A percentile compares a stretch with the other conserved stretches of the same genome.
phyloP scores from a whole-genome alignment of 2,888 invertebrate genomes.

The Cheilosia soror region DNA sequence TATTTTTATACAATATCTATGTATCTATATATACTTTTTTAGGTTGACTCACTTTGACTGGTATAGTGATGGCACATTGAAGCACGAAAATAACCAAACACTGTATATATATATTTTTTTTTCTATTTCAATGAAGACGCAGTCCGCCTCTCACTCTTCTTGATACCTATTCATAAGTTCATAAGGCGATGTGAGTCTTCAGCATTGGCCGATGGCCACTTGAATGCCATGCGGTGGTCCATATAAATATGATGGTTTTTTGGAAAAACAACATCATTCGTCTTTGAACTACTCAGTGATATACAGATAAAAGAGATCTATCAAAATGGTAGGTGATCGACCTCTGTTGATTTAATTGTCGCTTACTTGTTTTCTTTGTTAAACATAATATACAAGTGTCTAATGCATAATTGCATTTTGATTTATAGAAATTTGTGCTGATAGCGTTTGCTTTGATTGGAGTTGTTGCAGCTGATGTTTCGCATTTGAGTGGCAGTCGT shows the following conservation, averaged over 20 bases:
- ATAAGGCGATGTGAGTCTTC: conserved; percentile 64
- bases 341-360: conserved; percentile 30
- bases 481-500: conserved; percentile 37
- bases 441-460: conserved; percentile 80
- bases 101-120: conserved; percentile 40
- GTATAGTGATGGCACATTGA: conserved; percentile 45
- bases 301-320: conserved; percentile 76
- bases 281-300: conserved; percentile 82
- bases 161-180: conserved; percentile 35
- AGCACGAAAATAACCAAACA: conserved; percentile 45
- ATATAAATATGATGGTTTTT: conserved; percentile 82
- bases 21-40: too few species aligned
- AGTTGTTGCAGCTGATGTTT: conserved; percentile 77
- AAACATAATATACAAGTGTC: conserved; percentile 8
- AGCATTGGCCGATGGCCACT: conserved; percentile 62
- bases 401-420: conserved; percentile 25
- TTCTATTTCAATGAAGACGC: conserved; percentile 40
- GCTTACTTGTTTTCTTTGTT: neutral
- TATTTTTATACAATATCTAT: neutral
- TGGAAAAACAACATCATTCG: conserved; percentile 83
- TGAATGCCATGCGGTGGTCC: conserved; percentile 64
- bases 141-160: conserved; percentile 54
- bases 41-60: conserved; percentile 22
- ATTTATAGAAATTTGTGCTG: conserved; percentile 80
- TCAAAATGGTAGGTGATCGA: conserved; percentile 73